A percentile compares a stretch with the other conserved stretches of the same genome.
Conservation (phyloP, 2,888 invertebrate species). For the Pristionchus maxplancki region DNA sequence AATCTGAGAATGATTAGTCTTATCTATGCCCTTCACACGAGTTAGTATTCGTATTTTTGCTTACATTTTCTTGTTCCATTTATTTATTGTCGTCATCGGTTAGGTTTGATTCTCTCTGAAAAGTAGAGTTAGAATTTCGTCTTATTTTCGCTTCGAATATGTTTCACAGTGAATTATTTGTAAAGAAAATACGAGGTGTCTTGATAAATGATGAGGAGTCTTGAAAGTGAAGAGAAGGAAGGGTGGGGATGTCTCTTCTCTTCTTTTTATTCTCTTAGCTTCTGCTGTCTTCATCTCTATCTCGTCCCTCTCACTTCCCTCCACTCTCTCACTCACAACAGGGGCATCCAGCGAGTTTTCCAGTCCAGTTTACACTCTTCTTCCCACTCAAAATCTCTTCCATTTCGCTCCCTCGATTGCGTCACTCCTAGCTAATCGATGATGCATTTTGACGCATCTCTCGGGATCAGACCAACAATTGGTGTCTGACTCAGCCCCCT, state of each 20-base stretch:
- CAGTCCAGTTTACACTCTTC: constrained; percentile 40
- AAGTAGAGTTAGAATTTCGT: not conserved
- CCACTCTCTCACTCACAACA: constrained; percentile 47
- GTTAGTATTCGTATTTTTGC: not conserved
- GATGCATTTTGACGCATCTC: not conserved
- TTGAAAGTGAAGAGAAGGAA: constrained; percentile 18
- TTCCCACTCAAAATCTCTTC: constrained; percentile 41
- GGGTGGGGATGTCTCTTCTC: constrained; percentile 25
- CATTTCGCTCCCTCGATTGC: constrained; percentile 11
- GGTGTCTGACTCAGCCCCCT: constrained; percentile 8
- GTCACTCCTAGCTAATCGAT: not conserved
- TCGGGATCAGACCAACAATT: not conserved
- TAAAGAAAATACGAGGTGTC: constrained; percentile 40
- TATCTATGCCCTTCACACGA: not conserved
- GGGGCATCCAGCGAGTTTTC: constrained; percentile 34
- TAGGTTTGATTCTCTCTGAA: not conserved
- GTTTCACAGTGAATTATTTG: constrained; percentile 11
- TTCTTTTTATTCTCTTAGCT: constrained; percentile 27
- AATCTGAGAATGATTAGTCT: too few species aligned
- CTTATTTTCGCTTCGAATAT: constrained; percentile 4
- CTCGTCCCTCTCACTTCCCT: not conserved
- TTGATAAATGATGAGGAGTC: constrained; percentile 31
- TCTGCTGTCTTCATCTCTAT: not conserved
- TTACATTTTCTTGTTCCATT: not conserved
- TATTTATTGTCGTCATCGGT: constrained; percentile 10